Evolutionary conservation across 2,888 invertebrate species (phyloP).

Genomic region (Hirtodrosophila alboralis): DNA sequence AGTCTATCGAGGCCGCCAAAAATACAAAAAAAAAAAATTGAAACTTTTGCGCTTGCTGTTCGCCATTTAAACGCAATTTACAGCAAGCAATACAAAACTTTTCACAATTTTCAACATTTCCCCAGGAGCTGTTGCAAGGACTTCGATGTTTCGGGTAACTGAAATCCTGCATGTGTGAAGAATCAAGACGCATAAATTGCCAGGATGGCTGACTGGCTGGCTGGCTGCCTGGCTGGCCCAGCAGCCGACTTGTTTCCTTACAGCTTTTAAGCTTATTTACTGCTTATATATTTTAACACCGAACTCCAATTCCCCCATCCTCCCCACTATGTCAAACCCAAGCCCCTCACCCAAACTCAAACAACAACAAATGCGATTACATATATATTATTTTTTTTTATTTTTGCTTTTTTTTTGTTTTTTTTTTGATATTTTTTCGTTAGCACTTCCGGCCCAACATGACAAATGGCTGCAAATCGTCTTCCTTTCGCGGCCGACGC

Average conservation of each 20-base stretch:
- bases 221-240: no score
- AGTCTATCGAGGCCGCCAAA: constrained; percentile 66
- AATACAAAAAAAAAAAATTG: no score
- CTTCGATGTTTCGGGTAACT: constrained; percentile 28
- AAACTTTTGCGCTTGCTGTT: constrained; percentile 54
- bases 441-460: constrained; percentile 66
- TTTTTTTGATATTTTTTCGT: constrained; percentile 47
- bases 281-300: constrained; percentile 77
- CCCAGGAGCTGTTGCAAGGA: constrained; percentile 7
- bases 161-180: constrained; percentile 67
- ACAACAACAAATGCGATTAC: constrained; percentile 64
- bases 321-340: background rate
- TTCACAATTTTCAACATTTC: constrained; percentile 35
- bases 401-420: constrained; percentile 17
- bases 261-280: constrained; percentile 77
- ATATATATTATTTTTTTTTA: constrained; percentile 12
- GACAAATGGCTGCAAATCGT: constrained; percentile 80
- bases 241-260: constrained; percentile 40
- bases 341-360: background rate
- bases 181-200: constrained; percentile 76
- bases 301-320: no score
- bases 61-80: constrained; percentile 74
- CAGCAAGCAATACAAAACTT: constrained; percentile 60
- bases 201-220: no score
- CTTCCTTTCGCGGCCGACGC: constrained; percentile 75